Evolutionary conservation across 2,888 invertebrate genomes (phyloP), one percentile per base, ranked within the genome.

Genomic region (Tetranychus piercei): DNA sequence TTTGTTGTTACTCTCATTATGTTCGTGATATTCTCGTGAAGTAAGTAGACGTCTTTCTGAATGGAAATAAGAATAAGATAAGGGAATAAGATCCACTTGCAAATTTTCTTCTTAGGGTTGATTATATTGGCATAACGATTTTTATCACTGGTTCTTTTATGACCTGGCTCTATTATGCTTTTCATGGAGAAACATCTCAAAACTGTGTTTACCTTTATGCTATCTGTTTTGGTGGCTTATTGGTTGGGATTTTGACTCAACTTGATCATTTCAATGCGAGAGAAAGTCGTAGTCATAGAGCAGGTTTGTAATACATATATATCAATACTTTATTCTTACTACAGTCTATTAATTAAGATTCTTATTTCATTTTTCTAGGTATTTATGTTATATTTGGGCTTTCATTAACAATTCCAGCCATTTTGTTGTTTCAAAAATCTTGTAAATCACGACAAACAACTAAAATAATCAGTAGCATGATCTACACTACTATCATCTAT

Each of bases 141-240:
- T 23, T 69, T 22, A 23, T 69, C 11, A 69, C 69, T 9, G 34
- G 20, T 20, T 20, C 22, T 20, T 69, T 69, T 69, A 22, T 69
- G 20, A 23, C 69, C 34, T 69, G 69, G 69, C 18, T 69, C 20
- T 69, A 20, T 23, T 69, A 69, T 69, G 20, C 69, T 11, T 69
- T 69, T 22, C 20, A 23, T 1, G 34, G 20, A 5, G 20, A 20
- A 6, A 23, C 20, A 8, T 11, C 20, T 18, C 20, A 69, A 5
- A 69, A 11, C 22, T 55, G 11, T 9, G 20, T 69, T 11, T 69
- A 69, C 5, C 20, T 69, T 69, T 69, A 20, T 11, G 20, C 69
- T 22, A 69, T 69, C 8, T 23, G 20, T 20, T 23, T 69, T 8
- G 69, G 69, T 20, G 69, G 69, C 5, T 69, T 69, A 20, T 11